phyloP scores from a whole-genome alignment of 2,113 vertebrate species.

The Siniperca knerii region DNA sequence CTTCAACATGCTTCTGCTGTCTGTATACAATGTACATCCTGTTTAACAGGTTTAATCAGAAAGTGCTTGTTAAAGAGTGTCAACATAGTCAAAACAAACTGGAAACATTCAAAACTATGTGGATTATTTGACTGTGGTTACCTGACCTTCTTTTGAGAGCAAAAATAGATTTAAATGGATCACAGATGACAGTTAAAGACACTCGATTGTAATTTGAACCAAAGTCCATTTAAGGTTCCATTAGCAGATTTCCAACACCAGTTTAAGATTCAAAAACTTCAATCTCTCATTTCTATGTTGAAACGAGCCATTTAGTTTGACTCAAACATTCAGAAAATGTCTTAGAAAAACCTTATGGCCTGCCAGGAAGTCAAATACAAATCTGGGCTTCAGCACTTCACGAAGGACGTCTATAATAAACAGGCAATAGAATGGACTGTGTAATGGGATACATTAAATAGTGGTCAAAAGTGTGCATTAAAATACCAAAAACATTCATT shows the following conservation, averaged over 20 bases:
- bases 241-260: constrained; percentile 1
- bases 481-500: not conserved
- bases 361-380: not conserved
- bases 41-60: not conserved
- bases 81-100: not conserved
- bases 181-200: constrained; percentile 12
- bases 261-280: constrained; percentile 6
- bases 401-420: not conserved
- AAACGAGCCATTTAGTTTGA: not conserved
- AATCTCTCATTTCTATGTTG: not conserved
- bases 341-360: not conserved
- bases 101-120: constrained; percentile 3
- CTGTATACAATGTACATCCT: not conserved
- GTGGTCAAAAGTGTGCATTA: not conserved
- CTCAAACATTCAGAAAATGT: constrained; percentile 22
- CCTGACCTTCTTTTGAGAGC: constrained; percentile 27
- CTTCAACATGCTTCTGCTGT: not conserved
- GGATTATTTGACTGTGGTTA: constrained; percentile 20
- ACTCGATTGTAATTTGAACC: not conserved
- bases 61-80: not conserved
- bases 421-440: not conserved
- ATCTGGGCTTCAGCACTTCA: not conserved
- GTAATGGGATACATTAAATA: not conserved
- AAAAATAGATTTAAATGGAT: constrained; percentile 37
- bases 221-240: not conserved